Base-by-base conservation (phyloP, 2,113 vertebrate genomes). In the Oceanites oceanicus region DNA sequence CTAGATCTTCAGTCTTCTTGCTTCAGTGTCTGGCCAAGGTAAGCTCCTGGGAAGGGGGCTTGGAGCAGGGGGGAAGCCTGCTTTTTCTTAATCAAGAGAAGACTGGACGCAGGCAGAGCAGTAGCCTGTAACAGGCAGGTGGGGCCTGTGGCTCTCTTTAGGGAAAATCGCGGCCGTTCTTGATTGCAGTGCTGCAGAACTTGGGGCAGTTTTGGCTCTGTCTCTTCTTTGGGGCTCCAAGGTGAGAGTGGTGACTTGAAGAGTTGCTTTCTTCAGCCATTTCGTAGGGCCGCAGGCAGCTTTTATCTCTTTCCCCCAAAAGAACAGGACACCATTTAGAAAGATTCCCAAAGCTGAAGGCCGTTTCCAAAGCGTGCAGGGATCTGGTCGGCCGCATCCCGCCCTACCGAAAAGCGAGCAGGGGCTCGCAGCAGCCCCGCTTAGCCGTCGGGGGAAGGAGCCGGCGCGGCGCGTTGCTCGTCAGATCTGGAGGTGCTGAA, bases 91-190 rank as follows among this genome's bases (percentile, higher is more conserved):
- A 14, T 25, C 19, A 13, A 26, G 30, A 25, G 29, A 19, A 15
- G 38, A 11, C 8, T 3, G 38, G 30, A 59, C 17, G 34, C 50
- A 44, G 70, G 30, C 3, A 15, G 45, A 30, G 65, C 49, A 19
- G 40, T 3, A 15, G 25, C 52, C 44, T 38, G 59, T 15, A 14
- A 5, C 9, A 30, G 52, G 22, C 53, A 23, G 38, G 17, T 7
- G 50, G 7, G n/a, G 42, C 32, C n/a, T 42, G 13, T 25, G 38
- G 20, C 49, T 44, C 38, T 27, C 59, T 62, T 49, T 2, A 17
- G 71, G 62, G 26, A 44, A 21, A 13, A 19, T 3, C 4, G 3
- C 0, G 4, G 23, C 49, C 2, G 2, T 34, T 55, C 44, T 23
- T 10, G n/a, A 14, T 9, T 0, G 44, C 50, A 15, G 30, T 0